Evolutionary conservation across 2,113 vertebrate genomes (phyloP).

Genomic region (Rhombomys opimus): DNA sequence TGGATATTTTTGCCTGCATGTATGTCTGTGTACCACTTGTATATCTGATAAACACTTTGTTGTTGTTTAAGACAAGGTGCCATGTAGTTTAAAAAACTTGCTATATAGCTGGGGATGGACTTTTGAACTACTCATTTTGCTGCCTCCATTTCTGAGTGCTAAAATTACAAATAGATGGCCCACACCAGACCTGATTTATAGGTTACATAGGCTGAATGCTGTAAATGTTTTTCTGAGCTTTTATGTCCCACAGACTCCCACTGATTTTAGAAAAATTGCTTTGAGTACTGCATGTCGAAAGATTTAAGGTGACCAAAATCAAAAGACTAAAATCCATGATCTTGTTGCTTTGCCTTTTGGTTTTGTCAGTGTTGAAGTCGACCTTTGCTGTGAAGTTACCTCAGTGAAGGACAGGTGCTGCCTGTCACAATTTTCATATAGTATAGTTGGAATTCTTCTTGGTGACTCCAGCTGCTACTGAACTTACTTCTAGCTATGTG

Average conservation of each 20-base stretch:
- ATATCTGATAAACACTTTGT: not conserved
- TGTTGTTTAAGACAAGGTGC: not conserved
- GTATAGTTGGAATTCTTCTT: not conserved
- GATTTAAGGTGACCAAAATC: not conserved
- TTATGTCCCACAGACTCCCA: not conserved
- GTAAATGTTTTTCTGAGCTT: constrained; percentile 7
- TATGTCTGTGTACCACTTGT: not conserved
- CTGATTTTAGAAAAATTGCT: constrained; percentile 4
- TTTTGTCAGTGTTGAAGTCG: not conserved
- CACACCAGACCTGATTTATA: not conserved
- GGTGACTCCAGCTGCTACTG: not conserved
- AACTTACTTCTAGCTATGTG: not conserved
- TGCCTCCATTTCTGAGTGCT: not conserved
- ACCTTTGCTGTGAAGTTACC: not conserved
- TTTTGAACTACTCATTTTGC: not conserved
- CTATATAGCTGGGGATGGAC: not conserved
- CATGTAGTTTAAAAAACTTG: not conserved
- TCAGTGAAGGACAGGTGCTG: not conserved
- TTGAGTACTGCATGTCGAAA: not conserved
- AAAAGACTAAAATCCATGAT: not conserved
- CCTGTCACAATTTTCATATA: not conserved
- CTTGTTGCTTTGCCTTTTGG: not conserved
- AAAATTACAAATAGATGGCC: not conserved
- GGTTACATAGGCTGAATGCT: not conserved
- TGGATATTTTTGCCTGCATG: not conserved